Conservation (phyloP, 2,113 vertebrate species). For the Fulica atra region DNA sequence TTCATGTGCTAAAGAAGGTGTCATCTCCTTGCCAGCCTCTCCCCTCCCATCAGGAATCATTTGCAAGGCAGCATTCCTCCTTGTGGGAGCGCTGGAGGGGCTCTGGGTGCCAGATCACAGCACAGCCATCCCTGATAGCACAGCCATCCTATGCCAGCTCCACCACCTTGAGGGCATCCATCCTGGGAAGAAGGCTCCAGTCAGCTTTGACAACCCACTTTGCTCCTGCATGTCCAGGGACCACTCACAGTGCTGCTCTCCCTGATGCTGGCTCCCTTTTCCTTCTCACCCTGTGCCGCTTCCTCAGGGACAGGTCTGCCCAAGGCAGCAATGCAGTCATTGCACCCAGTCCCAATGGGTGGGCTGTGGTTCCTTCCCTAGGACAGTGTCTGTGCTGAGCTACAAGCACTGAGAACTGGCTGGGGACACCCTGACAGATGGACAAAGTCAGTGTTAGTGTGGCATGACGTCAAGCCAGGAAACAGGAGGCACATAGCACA, state of each 20-base stretch:
- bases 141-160: neutral
- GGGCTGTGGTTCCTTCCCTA: neutral
- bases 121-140: neutral
- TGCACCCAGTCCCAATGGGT: no score
- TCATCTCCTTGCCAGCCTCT: neutral
- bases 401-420: neutral
- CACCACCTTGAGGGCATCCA: neutral
- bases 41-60: neutral
- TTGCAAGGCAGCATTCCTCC: neutral
- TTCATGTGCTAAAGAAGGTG: neutral
- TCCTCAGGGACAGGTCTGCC: neutral
- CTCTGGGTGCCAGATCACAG: rapidly evolving
- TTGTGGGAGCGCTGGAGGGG: neutral
- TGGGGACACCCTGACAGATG: neutral
- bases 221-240: neutral
- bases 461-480: neutral
- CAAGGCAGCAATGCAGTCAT: neutral
- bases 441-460: neutral
- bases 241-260: neutral
- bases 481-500: neutral
- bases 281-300: neutral
- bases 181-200: neutral
- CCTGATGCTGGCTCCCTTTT: neutral
- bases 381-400: neutral
- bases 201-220: neutral